These are phyloP conservation scores for Oreochromis spilurus DNA, from an alignment of 2,113 vertebrate genomes.

Conservation along the genomic window DNA sequence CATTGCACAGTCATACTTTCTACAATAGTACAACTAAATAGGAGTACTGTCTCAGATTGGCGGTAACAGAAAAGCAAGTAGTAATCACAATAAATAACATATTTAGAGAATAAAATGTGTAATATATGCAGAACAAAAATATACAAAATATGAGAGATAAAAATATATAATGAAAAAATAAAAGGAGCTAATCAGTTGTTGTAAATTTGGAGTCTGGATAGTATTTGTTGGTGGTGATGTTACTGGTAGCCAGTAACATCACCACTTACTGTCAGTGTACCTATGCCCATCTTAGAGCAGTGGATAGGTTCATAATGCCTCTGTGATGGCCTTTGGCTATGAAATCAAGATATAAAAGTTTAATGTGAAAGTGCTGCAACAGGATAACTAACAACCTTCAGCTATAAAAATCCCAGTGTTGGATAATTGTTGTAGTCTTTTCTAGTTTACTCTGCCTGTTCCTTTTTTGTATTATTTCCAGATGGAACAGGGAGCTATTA, in stretches of 20 bases:
- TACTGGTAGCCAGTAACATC: background rate
- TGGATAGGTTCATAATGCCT: background rate
- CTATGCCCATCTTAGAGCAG: background rate
- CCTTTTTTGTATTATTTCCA: background rate
- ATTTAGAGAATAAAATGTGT: background rate
- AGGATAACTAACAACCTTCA: background rate
- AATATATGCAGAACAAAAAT: background rate
- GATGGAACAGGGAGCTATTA: background rate
- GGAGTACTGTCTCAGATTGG: background rate
- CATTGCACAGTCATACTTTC: background rate
- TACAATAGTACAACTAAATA: background rate
- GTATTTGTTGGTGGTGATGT: background rate
- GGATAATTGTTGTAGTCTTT: background rate
- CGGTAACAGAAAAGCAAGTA: background rate
- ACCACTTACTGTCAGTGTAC: background rate
- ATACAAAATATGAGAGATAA: background rate
- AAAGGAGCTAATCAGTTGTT: background rate
- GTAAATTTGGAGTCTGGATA: background rate
- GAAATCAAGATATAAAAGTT: background rate
- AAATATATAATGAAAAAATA: background rate
- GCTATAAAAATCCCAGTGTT: background rate
- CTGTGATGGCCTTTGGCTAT: background rate
- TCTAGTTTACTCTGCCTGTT: background rate
- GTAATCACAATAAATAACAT: background rate
- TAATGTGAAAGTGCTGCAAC: background rate